These are phyloP conservation scores for Neoseiulus cucumeris DNA, from an alignment of 1,140 invertebrate genomes.

Conservation along the genomic window DNA sequence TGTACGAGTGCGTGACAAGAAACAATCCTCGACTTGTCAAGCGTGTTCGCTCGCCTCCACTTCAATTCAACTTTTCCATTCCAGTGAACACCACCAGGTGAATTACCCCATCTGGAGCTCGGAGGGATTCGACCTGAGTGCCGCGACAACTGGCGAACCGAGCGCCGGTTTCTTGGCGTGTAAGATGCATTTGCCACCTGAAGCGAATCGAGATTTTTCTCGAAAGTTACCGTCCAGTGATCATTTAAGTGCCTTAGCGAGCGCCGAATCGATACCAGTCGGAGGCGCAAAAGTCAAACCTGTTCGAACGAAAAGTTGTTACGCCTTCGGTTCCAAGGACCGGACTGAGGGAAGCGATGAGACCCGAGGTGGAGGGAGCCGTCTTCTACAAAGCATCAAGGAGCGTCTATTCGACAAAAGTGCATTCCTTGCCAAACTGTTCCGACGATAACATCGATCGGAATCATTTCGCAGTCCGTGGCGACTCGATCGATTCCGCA, in stretches of 20 bases:
- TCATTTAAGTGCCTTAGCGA: constrained; percentile 8
- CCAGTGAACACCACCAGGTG: too few species aligned
- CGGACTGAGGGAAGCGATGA: neutral
- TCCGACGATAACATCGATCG: neutral
- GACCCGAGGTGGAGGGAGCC: neutral
- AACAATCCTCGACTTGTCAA: too few species aligned
- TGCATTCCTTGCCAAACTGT: constrained; percentile 2
- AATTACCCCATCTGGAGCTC: too few species aligned
- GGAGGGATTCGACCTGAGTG: too few species aligned
- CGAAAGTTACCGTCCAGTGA: constrained; percentile 4
- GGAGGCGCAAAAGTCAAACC: constrained; percentile 8
- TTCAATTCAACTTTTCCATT: too few species aligned
- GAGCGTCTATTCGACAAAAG: neutral
- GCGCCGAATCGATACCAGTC: neutral
- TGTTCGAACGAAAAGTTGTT: constrained; percentile 4
- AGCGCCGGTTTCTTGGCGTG: too few species aligned
- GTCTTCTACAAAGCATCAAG: neutral
- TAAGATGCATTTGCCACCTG: neutral
- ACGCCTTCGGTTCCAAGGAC: neutral
- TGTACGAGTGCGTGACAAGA: too few species aligned
- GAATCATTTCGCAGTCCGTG: too few species aligned
- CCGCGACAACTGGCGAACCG: too few species aligned
- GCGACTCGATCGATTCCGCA: too few species aligned
- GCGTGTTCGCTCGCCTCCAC: too few species aligned
- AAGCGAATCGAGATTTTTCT: neutral